phyloP scores from a whole-genome alignment of 2,888 invertebrate species.

The Acrobasis suavella region DNA sequence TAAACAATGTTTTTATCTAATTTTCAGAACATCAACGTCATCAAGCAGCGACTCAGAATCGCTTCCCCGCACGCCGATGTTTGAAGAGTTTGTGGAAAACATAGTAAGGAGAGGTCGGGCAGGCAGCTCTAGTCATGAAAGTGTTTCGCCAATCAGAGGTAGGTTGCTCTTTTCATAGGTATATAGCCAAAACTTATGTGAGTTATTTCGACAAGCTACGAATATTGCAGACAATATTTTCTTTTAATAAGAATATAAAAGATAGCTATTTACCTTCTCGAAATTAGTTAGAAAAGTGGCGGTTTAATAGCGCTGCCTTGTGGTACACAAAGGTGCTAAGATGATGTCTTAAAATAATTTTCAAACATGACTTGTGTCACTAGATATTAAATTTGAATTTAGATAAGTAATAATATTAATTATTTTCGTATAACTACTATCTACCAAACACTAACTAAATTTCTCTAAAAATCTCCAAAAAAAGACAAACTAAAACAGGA shows the following conservation, averaged over 20 bases:
- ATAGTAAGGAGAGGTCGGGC: slow-evolving; percentile 50
- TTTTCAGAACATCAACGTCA: slow-evolving; percentile 62
- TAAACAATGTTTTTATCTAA: slow-evolving; percentile 2
- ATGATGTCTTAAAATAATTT: not conserved
- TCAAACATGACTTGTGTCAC: not conserved
- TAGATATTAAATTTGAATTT: not conserved
- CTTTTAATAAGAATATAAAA: too few species aligned
- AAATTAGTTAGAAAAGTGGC: too few species aligned
- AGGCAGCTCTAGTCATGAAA: slow-evolving; percentile 55
- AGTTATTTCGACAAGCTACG: too few species aligned
- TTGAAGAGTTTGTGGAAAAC: slow-evolving; percentile 72
- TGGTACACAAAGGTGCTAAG: not conserved
- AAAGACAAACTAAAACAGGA: too few species aligned
- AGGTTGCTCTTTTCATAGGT: slow-evolving; percentile 1
- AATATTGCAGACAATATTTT: too few species aligned
- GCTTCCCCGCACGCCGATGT: slow-evolving; percentile 72
- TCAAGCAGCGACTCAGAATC: slow-evolving; percentile 77
- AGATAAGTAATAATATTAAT: too few species aligned
- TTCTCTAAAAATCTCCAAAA: too few species aligned
- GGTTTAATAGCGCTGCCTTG: not conserved
- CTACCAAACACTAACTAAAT: too few species aligned
- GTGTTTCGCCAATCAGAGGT: slow-evolving; percentile 67
- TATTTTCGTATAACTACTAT: too few species aligned
- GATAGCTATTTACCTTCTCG: too few species aligned
- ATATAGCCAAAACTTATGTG: too few species aligned